These are phyloP conservation scores for Parapristionchus giblindavisi DNA, from an alignment of 2,888 invertebrate genomes.

Conservation along the genomic window DNA sequence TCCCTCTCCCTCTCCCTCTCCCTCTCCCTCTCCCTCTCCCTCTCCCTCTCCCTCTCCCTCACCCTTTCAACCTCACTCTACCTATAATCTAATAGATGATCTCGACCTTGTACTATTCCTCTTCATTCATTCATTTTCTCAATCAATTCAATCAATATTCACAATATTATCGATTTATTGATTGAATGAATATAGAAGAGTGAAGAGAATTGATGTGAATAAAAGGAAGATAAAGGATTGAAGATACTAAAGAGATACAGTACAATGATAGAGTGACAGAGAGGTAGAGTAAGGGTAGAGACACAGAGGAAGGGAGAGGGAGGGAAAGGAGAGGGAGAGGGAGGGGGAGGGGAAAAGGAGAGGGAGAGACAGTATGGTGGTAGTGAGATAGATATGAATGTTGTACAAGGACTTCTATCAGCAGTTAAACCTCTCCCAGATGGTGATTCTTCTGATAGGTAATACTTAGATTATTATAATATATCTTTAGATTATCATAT, in stretches of 20 bases:
- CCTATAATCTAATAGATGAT: no score
- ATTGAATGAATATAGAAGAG: constrained; percentile 12
- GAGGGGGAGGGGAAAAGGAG: constrained; percentile 16
- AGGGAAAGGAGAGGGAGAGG: neutral
- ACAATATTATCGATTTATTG: neutral
- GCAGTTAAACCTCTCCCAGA: constrained; percentile 65
- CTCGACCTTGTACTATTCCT: no score
- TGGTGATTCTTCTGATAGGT: constrained; percentile 48
- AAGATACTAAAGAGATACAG: neutral
- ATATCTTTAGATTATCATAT: neutral
- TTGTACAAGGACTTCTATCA: constrained; percentile 63
- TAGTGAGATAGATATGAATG: constrained; percentile 58
- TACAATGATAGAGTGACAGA: constrained; percentile 11
- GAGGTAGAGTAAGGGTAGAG: neutral
- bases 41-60: constrained; percentile 2
- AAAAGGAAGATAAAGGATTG: constrained; percentile 5
- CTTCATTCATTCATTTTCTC: no score
- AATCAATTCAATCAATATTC: neutral
- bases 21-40: neutral
- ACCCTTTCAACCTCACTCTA: no score
- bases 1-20: constrained; percentile 4
- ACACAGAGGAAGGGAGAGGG: neutral
- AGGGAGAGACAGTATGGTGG: no score
- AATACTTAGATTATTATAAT: neutral
- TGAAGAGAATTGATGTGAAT: neutral